These are phyloP conservation scores for Columbina picui DNA, from an alignment of 2,113 vertebrate species.

Conservation along the genomic window DNA sequence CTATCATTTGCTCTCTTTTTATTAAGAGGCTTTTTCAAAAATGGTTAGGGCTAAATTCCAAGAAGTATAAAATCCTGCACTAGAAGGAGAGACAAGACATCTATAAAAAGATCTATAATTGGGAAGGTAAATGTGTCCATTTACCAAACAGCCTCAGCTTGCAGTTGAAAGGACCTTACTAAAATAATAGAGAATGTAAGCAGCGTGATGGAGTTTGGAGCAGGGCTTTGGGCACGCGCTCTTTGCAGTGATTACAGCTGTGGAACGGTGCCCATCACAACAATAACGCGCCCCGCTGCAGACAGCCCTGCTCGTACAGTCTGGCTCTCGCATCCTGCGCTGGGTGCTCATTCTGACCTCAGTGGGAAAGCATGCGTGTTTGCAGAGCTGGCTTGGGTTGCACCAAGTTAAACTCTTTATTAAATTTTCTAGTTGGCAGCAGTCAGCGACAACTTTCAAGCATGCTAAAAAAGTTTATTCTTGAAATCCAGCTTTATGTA, in stretches of 20 bases:
- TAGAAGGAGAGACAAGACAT: not conserved
- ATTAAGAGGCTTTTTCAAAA: not conserved
- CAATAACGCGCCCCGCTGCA: no score
- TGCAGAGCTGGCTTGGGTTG: conserved; percentile 48
- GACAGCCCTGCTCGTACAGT: conserved; percentile 2
- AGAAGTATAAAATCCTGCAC: not conserved
- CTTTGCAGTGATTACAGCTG: not conserved
- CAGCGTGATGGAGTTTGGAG: conserved; percentile 11
- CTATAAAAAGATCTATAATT: not conserved
- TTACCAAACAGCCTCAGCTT: not conserved
- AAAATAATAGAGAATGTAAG: conserved; percentile 10
- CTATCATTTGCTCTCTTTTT: not conserved
- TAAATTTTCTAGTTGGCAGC: conserved; percentile 55
- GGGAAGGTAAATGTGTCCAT: not conserved
- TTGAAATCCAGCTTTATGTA: conserved; percentile 65
- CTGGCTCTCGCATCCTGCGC: conserved; percentile 23
- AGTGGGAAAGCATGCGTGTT: conserved; percentile 55
- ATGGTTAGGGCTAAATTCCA: not conserved
- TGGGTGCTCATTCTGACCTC: conserved; percentile 49
- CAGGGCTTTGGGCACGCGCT: not conserved
- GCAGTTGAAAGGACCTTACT: not conserved
- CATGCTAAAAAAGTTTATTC: conserved; percentile 50
- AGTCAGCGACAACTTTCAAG: conserved; percentile 55
- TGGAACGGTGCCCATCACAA: conserved; percentile 55
- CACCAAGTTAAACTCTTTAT: conserved; percentile 56